Base-by-base conservation (phyloP, 2,113 vertebrate species). In the Junco hyemalis region DNA sequence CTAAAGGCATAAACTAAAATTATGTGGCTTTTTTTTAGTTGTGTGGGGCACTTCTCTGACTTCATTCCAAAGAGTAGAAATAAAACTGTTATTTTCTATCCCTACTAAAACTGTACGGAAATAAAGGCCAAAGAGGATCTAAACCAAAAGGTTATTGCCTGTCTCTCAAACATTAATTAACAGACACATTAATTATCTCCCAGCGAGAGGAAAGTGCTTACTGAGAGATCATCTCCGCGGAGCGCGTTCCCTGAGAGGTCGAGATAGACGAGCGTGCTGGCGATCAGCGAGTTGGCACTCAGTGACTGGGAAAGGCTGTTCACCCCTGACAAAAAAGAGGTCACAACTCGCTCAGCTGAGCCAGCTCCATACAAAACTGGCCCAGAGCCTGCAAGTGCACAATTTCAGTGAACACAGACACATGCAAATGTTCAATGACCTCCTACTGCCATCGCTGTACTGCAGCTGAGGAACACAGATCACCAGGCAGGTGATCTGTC, bases 181-280 rank as follows among this genome's bases (percentile, higher is more conserved):
- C 60, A 38, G 57, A 36, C 8, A 7, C 17, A 6, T 3, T n/a
- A 9, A 8, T 45, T 8, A 66, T 36, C 9, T 48, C 19, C 10
- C 60, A 26, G 57, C 0, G 40, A 74, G 51, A 90, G 64, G 48
- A 4, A 12, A 6, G 16, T 42, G 87, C 97, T 65, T 98, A 99
- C 99, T 73, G 97, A 98, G 79, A 99, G 97, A 96, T 99, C 99
- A 64, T 99, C 99, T 40, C 99, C 98, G 1, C 98, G 97, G 14
- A 99, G 98, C 1, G 97, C 95, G 22, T 99, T 99, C 78, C 99
- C 99, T 82, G 99, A 99, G 97, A 99, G 98, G 96, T 99, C 99
- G 2, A 99, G 98, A 86, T 99, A 98, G 31, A 96, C 93, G 16
- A 99, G 99, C 3, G 98, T 96, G 91, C 63, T 97, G 33, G 98